A percentile compares a stretch with the other conserved stretches of the same genome.
These are phyloP conservation scores for Artibeus jamaicensis DNA, from an alignment of 2,797 vertebrate genomes.

Conservation along the genomic window DNA sequence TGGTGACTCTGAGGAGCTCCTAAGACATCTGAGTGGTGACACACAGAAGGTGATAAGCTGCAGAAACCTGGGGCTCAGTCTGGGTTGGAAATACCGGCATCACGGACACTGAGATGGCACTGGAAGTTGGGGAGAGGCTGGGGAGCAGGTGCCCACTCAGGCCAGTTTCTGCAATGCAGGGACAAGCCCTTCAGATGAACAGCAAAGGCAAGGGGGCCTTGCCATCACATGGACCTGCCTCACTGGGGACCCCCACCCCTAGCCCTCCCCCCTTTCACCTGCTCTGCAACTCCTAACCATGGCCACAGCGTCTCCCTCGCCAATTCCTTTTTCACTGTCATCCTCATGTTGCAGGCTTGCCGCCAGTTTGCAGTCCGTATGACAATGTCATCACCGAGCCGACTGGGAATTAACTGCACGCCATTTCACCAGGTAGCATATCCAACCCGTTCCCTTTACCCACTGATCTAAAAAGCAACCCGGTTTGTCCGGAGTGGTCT, in stretches of 20 bases:
- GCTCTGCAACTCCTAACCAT: rapidly evolving
- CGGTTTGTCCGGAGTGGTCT: conserved; percentile 7
- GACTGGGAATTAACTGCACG: conserved; percentile 14
- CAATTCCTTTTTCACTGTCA: neutral
- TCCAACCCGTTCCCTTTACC: conserved; percentile 26
- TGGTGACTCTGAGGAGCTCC: neutral
- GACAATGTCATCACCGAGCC: neutral
- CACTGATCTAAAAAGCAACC: conserved; percentile 54
- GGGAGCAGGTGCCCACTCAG: neutral
- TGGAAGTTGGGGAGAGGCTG: neutral
- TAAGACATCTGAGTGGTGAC: neutral
- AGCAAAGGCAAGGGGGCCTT: neutral
- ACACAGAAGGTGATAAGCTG: rapidly evolving
- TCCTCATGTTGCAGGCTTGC: neutral
- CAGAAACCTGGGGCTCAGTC: rapidly evolving
- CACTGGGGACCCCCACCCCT: rapidly evolving
- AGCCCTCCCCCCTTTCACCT: rapidly evolving
- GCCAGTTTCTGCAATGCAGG: neutral
- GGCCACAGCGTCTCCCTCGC: rapidly evolving
- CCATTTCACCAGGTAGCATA: neutral
- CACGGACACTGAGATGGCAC: rapidly evolving
- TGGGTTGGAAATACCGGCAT: neutral
- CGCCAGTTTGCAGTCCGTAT: neutral
- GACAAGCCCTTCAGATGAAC: no score
- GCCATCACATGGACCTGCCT: no score